Base-by-base conservation (phyloP, 2,113 vertebrate species). In the Orycteropus afer region DNA sequence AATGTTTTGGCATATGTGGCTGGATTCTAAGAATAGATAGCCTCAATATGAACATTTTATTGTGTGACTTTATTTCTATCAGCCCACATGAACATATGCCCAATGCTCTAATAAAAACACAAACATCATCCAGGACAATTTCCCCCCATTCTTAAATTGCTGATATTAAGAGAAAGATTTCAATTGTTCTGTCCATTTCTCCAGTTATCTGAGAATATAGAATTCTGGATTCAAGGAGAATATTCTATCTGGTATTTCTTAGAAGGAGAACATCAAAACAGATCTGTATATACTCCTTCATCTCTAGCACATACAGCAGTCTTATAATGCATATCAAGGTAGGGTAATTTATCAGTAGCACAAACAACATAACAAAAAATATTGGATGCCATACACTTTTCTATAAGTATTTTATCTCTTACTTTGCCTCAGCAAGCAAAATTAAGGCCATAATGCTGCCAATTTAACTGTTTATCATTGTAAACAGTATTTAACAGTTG, bases 1-100 rank as follows among this genome's bases (percentile, higher is more conserved):
- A 99, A 98, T 98, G 98, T 98, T 97, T 98, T 97, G 96, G 94
- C 96, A 97, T 96, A 96, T 97, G 97, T 96, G 96, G 97, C 97
- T 97, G 91, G 17, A 97, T 97, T 98, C 82, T 96, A 97, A 98
- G 57, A 88, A 98, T 98, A 97, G 96, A 98, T 95, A 82, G 93
- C 96, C 97, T 97, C 76, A 90, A 59, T 40, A 85, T 37, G 93
- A 97, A 98, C 94, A 95, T 97, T 97, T 98, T 94, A 97, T 93
- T 14, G 0, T 93, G 85, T 97, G 86, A 97, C 96, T 98, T 97
- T 97, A 97, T 97, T 98, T 97, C 61, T 42, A 86, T 82, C 51
- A 97, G 74, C 96, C 96, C 94, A 96, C 61, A 91, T 65, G 86
- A 97, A 96, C 81, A 97, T 49, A 85, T 4, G 25, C 49, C 92